These are phyloP conservation scores for Stenopsyche tienmushanensis DNA, from an alignment of 1,140 invertebrate genomes.

Conservation along the genomic window DNA sequence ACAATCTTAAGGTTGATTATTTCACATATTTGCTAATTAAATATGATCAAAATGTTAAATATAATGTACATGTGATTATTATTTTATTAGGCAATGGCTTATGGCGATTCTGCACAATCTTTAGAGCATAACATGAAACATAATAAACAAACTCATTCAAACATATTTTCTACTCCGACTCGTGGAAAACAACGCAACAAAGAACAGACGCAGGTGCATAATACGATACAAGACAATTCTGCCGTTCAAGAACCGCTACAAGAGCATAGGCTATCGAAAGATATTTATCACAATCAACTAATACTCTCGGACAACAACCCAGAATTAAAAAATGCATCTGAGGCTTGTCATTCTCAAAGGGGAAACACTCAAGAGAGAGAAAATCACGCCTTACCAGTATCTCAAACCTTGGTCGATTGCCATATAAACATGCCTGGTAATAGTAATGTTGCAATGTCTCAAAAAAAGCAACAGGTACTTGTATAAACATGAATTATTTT, in stretches of 20 bases:
- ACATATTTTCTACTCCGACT: slow-evolving; percentile 1
- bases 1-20: slow-evolving; percentile 34
- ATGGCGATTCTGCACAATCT: slow-evolving; percentile 28
- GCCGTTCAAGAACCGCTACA: neutral
- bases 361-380: slow-evolving; percentile 6
- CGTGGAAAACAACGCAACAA: slow-evolving; percentile 12
- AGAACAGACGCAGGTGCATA: neutral
- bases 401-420: neutral
- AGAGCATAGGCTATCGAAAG: neutral
- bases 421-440: neutral
- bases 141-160: slow-evolving; percentile 9
- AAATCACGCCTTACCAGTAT: neutral
- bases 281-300: neutral
- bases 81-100: slow-evolving; percentile 17
- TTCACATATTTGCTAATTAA: neutral
- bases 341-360: slow-evolving; percentile 4
- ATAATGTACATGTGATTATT: slow-evolving; percentile 10
- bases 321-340: neutral
- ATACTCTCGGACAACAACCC: neutral
- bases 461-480: too few relatives aligned
- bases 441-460: neutral
- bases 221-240: neutral
- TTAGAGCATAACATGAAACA: slow-evolving; percentile 13
- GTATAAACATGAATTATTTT: too few relatives aligned
- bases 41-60: neutral